Conservation (phyloP, 2,113 vertebrate species). For the Apistogramma diplotaenia region DNA sequence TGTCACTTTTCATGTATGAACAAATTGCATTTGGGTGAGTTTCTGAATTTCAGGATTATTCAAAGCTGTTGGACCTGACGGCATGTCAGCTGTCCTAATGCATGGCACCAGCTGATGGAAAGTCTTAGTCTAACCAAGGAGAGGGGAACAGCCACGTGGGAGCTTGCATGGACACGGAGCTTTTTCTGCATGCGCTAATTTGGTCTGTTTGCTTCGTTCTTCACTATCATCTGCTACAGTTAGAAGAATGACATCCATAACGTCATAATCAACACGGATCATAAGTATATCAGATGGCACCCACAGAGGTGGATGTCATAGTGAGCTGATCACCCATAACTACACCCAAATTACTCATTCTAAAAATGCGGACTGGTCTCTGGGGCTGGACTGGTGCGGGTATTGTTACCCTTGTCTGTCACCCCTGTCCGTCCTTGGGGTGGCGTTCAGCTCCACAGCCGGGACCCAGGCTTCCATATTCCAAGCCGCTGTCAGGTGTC, state of each 20-base stretch:
- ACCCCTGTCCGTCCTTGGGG: constrained; percentile 81
- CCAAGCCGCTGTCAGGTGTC: constrained; percentile 75
- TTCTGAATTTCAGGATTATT: constrained; percentile 17
- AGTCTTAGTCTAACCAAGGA: constrained; percentile 48
- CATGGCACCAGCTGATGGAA: constrained; percentile 74
- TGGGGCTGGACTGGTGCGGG: background rate
- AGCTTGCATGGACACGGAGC: background rate
- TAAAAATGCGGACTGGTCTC: constrained; percentile 6
- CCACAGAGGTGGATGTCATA: background rate
- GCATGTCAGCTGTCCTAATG: constrained; percentile 70
- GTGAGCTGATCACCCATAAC: background rate
- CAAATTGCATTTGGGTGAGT: background rate
- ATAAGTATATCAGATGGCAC: background rate
- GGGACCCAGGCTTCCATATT: constrained; percentile 56
- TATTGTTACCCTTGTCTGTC: constrained; percentile 72
- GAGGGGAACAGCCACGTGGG: constrained; percentile 1
- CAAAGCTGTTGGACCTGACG: constrained; percentile 37
- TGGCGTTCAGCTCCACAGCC: constrained; percentile 42
- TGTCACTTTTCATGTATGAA: background rate
- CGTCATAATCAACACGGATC: background rate
- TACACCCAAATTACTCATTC: background rate
- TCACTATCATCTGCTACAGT: background rate
- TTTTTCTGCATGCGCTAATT: background rate
- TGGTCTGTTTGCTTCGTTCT: constrained; percentile 3
- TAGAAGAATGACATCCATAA: background rate